phyloP scores from a whole-genome alignment of 2,113 vertebrate species.

The Oxyura jamaicensis region DNA sequence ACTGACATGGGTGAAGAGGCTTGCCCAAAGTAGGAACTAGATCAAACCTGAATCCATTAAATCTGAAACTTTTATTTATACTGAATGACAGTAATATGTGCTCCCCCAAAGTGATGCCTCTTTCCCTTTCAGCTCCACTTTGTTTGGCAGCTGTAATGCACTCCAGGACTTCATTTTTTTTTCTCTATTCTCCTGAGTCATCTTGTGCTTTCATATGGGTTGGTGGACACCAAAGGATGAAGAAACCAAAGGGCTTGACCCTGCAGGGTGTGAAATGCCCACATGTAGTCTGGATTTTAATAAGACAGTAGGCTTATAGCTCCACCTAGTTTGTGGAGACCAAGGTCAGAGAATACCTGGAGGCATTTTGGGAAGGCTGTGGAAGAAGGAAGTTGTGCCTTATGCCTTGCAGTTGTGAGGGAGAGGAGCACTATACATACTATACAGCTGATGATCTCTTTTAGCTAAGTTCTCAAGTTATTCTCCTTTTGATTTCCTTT shows the following conservation, averaged over 20 bases:
- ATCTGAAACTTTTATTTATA: neutral
- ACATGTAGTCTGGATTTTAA: neutral
- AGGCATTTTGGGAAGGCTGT: neutral
- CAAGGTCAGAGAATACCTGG: neutral
- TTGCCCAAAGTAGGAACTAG: neutral
- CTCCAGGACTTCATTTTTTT: rapidly evolving
- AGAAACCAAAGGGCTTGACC: neutral
- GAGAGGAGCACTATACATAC: neutral
- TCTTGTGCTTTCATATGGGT: neutral
- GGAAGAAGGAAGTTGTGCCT: neutral
- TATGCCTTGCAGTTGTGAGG: neutral
- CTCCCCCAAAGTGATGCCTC: neutral
- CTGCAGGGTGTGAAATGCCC: neutral
- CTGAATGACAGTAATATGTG: neutral
- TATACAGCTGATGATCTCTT: neutral
- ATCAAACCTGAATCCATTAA: neutral
- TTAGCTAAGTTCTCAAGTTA: neutral
- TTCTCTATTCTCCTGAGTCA: neutral
- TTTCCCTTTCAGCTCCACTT: neutral
- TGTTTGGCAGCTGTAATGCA: neutral
- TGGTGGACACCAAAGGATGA: neutral
- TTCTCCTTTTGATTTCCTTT: neutral
- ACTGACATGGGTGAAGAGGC: neutral
- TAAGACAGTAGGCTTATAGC: neutral
- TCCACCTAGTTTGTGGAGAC: neutral